Conservation (phyloP, 2,888 invertebrate species). For the Toxonevra muliebris region DNA sequence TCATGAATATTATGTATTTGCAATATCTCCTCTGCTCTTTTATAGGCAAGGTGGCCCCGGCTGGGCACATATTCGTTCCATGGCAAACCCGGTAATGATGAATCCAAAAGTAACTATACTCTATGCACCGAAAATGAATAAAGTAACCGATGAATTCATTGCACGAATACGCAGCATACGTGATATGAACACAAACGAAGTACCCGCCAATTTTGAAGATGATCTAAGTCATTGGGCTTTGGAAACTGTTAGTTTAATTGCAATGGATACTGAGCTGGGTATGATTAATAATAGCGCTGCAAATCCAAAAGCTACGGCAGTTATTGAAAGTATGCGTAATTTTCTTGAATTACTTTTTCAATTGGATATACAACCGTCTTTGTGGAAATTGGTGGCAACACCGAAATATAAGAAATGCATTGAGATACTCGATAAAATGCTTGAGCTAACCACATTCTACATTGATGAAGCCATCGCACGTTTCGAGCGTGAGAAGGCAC, state of each 20-base stretch:
- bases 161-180: constrained; percentile 52
- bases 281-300: constrained; percentile 38
- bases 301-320: constrained; percentile 38
- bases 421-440: constrained; percentile 38
- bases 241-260: constrained; percentile 64
- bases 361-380: constrained; percentile 46
- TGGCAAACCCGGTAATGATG: constrained; percentile 72
- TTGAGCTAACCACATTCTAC: constrained; percentile 45
- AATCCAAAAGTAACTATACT: constrained; percentile 68
- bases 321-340: constrained; percentile 33
- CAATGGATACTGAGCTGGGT: constrained; percentile 51
- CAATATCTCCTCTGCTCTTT: not conserved
- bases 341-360: constrained; percentile 38
- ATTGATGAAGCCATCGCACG: constrained; percentile 55
- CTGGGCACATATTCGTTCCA: constrained; percentile 72
- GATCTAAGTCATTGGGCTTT: constrained; percentile 68
- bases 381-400: constrained; percentile 44
- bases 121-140: constrained; percentile 65
- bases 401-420: constrained; percentile 40
- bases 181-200: constrained; percentile 47
- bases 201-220: constrained; percentile 64
- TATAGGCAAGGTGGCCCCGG: constrained; percentile 64
- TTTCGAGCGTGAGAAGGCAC: constrained; percentile 41
- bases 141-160: constrained; percentile 61
- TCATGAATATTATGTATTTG: not conserved